A percentile compares a stretch with the other conserved stretches of the same genome.
phyloP scores from a whole-genome alignment of 1,140 invertebrate species.

The Ptiloglossa arizonensis region DNA sequence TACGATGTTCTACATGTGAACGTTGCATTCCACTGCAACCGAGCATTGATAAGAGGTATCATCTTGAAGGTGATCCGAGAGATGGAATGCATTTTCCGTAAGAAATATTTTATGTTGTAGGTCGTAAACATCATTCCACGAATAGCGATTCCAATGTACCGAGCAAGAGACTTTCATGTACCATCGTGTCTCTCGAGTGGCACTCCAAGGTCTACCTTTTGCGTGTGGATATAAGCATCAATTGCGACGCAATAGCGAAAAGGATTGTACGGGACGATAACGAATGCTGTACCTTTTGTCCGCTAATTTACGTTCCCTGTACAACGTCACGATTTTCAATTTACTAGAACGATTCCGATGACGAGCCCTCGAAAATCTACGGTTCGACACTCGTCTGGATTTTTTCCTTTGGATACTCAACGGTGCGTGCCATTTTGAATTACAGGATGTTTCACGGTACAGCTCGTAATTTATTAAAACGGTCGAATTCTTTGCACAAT shows the following conservation, averaged over 20 bases:
- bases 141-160: slow-evolving; percentile 19
- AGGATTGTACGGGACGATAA: background rate
- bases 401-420: background rate
- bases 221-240: slow-evolving; percentile 34
- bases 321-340: background rate
- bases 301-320: too few species aligned
- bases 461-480: background rate
- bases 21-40: background rate
- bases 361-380: background rate
- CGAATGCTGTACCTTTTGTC: background rate
- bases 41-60: slow-evolving; percentile 10
- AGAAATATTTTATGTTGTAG: slow-evolving; percentile 10
- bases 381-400: background rate
- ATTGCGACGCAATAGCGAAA: slow-evolving; percentile 45
- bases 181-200: slow-evolving; percentile 24
- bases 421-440: background rate
- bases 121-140: slow-evolving; percentile 22
- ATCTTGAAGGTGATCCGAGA: background rate
- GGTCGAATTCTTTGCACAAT: slow-evolving; percentile 8
- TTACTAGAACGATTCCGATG: background rate
- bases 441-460: slow-evolving; percentile 1
- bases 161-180: slow-evolving; percentile 30
- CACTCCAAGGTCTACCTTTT: slow-evolving; percentile 43
- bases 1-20: background rate
- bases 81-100: slow-evolving; percentile 14